Percentiles rank a stretch among this genome's conserved stretches.
phyloP scores from a whole-genome alignment of 2,113 vertebrate genomes.

The Anolis sagrei region DNA sequence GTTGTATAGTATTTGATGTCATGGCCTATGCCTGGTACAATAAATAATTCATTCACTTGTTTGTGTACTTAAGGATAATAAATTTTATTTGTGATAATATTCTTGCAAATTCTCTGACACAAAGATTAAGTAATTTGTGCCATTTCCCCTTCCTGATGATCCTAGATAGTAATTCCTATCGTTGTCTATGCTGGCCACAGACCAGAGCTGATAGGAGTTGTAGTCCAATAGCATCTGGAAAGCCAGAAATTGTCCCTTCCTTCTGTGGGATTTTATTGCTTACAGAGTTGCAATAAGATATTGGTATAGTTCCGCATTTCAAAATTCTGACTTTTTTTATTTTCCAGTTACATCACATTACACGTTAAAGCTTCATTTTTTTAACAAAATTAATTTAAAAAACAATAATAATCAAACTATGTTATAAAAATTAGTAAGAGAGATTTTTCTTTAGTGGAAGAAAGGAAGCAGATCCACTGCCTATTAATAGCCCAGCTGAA shows the following conservation, averaged over 20 bases:
- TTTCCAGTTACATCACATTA: not conserved
- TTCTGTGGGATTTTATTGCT: too few relatives aligned
- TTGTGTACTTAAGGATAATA: not conserved
- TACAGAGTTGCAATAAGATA: too few relatives aligned
- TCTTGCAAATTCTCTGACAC: not conserved
- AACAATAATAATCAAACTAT: not conserved
- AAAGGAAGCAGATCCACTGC: not conserved
- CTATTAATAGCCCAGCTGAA: not conserved
- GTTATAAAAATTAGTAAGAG: not conserved
- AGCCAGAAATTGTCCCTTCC: not conserved
- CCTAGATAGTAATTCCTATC: not conserved
- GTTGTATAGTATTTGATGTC: too few relatives aligned
- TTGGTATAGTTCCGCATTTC: too few relatives aligned
- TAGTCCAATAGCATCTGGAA: not conserved
- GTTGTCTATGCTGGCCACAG: not conserved
- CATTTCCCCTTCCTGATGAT: not conserved
- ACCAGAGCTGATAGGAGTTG: not conserved
- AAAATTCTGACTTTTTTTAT: not conserved
- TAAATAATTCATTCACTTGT: too few relatives aligned
- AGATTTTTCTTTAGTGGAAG: not conserved
- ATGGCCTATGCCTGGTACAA: too few relatives aligned
- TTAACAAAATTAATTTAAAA: not conserved
- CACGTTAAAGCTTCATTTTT: not conserved
- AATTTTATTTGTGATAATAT: conserved; percentile 13
- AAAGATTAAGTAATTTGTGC: too few relatives aligned